Evolutionary conservation across 23 tunicate genomes (phyloP).

Genomic region (Oikopleura dioica): DNA sequence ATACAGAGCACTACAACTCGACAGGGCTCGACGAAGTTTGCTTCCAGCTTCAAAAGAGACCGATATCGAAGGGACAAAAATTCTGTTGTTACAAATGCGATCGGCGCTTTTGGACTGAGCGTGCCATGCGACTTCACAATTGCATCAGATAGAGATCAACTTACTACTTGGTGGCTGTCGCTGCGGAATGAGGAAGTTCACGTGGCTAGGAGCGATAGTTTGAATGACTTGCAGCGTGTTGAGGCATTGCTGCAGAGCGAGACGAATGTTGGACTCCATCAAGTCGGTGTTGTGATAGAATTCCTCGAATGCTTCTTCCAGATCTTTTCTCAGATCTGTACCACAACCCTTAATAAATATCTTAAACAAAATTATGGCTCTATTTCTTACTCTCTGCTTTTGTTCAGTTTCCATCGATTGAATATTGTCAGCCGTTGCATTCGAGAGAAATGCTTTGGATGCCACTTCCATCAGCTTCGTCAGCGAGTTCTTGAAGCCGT

Average conservation of each 20-base stretch:
- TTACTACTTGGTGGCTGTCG: no score
- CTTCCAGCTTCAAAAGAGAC: no score
- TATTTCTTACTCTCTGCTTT: neutral
- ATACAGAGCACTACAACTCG: no score
- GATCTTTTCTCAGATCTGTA: neutral
- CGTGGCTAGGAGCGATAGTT: neutral
- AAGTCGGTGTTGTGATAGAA: neutral
- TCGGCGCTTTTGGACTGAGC: no score
- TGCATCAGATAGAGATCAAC: no score
- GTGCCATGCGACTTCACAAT: no score
- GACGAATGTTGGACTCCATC: neutral
- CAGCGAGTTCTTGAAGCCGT: neutral
- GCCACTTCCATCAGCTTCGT: neutral
- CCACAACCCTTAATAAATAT: neutral
- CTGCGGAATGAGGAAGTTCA: neutral
- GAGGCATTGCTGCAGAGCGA: constrained; percentile 5
- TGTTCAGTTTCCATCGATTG: neutral
- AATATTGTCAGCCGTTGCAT: neutral
- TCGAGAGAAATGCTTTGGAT: neutral
- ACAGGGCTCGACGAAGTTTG: no score
- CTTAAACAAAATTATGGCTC: neutral
- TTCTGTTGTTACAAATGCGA: no score
- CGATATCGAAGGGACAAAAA: no score
- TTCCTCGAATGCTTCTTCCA: constrained; percentile 4
- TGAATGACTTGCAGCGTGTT: neutral